A percentile compares a stretch with the other conserved stretches of the same genome.
Evolutionary conservation across 2,888 invertebrate species (phyloP).

Genomic region (Parnassius apollo): DNA sequence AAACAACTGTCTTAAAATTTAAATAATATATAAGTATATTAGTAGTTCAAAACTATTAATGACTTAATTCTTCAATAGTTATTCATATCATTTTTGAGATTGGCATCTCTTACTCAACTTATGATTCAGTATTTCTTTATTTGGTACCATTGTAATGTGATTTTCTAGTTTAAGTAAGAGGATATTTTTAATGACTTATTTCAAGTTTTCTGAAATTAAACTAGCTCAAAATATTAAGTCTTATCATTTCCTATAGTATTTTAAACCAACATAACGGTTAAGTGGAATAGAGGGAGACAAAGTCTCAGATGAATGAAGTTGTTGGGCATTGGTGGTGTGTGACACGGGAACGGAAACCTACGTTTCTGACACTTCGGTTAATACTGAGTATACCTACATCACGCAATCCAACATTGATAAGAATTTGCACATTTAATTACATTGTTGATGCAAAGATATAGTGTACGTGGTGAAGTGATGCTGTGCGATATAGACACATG

Average conservation of each 20-base stretch:
- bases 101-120: slow-evolving; percentile 21
- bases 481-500: too few species aligned
- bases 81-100: slow-evolving; percentile 47
- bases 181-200: slow-evolving; percentile 76
- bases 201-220: slow-evolving; percentile 66
- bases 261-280: too few species aligned
- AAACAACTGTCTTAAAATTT: too few species aligned
- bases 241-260: slow-evolving; percentile 28
- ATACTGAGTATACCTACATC: background rate
- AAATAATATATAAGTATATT: background rate
- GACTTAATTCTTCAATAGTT: background rate
- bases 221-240: slow-evolving; percentile 54
- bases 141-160: slow-evolving; percentile 67
- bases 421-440: background rate
- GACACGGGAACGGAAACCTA: too few species aligned
- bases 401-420: slow-evolving; percentile 5
- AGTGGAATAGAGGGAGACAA: too few species aligned
- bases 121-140: slow-evolving; percentile 54
- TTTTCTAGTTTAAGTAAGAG: slow-evolving; percentile 71
- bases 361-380: too few species aligned
- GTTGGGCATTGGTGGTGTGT: too few species aligned
- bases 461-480: too few species aligned
- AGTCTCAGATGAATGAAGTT: too few species aligned
- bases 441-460: too few species aligned
- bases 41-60: slow-evolving; percentile 4